Percentiles rank a stretch among this genome's conserved stretches.
These are phyloP conservation scores for Drosophila burlai DNA, from an alignment of 1,140 invertebrate species.

Conservation along the genomic window DNA sequence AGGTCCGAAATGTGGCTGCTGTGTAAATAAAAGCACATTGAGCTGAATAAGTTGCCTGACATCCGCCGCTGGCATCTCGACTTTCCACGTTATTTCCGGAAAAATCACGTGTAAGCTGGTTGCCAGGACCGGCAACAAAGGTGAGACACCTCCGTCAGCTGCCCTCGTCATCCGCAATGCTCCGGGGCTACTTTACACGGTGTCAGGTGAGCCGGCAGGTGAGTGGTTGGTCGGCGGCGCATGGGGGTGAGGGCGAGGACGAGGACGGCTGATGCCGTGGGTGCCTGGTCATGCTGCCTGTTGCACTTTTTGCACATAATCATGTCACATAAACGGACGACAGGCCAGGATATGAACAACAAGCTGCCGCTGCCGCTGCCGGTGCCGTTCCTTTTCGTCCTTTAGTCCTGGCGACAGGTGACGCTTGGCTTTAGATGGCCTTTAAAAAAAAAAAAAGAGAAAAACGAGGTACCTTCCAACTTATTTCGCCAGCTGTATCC, in stretches of 20 bases:
- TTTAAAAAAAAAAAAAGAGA: constrained; percentile 26
- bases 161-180: constrained; percentile 39
- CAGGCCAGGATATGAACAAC: constrained; percentile 68
- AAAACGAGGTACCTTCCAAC: constrained; percentile 25
- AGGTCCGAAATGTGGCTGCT: constrained; percentile 4
- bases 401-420: constrained; percentile 67
- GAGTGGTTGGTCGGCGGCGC: neutral
- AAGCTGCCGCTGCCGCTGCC: constrained; percentile 12
- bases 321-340: constrained; percentile 78
- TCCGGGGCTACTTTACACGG: constrained; percentile 69
- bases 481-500: constrained; percentile 40
- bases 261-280: constrained; percentile 14
- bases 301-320: constrained; percentile 80
- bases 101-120: constrained; percentile 53
- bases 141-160: constrained; percentile 45
- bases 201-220: constrained; percentile 21
- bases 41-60: constrained; percentile 28
- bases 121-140: constrained; percentile 51
- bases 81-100: constrained; percentile 20
- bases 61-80: constrained; percentile 8
- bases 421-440: constrained; percentile 77
- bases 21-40: constrained; percentile 23
- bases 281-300: constrained; percentile 56
- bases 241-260: neutral
- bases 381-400: neutral